These are phyloP conservation scores for Crypturellus tataupa DNA, from an alignment of 2,797 vertebrate species.

Conservation along the genomic window DNA sequence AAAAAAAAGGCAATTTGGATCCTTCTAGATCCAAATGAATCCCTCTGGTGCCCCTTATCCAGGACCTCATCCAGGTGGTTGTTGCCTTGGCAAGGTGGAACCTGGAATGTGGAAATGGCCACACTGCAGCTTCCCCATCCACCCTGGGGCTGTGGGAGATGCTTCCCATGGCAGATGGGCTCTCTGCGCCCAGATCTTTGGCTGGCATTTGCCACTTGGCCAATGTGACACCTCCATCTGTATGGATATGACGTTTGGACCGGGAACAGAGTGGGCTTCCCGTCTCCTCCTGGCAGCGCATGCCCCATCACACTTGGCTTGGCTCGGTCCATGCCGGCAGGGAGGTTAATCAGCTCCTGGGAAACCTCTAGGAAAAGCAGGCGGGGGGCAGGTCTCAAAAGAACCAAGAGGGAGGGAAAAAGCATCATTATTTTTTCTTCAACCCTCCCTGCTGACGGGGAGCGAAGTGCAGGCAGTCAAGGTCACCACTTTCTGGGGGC, in stretches of 20 bases:
- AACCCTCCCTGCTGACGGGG: neutral
- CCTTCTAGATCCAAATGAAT: neutral
- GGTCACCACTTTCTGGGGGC: neutral
- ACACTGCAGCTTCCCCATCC: neutral
- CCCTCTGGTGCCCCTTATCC: neutral
- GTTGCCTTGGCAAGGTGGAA: neutral
- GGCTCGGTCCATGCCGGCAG: accelerated
- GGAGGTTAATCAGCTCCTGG: constrained; percentile 46
- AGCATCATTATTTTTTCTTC: neutral
- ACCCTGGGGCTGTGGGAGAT: neutral
- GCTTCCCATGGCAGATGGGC: neutral
- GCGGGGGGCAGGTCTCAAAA: neutral
- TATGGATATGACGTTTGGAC: neutral
- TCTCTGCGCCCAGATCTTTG: neutral
- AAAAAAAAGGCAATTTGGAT: neutral
- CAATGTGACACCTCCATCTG: too few relatives aligned
- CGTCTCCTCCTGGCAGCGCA: neutral
- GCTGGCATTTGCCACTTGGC: neutral
- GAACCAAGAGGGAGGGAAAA: neutral
- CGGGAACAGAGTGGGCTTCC: neutral
- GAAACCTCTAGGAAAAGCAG: constrained; percentile 34
- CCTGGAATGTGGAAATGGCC: neutral
- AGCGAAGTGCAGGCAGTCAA: neutral
- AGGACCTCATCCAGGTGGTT: neutral
- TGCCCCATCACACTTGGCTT: neutral